A percentile compares a stretch with the other conserved stretches of the same genome.
Evolutionary conservation across 2,888 invertebrate species (phyloP).

Genomic region (Tethea ocularis): DNA sequence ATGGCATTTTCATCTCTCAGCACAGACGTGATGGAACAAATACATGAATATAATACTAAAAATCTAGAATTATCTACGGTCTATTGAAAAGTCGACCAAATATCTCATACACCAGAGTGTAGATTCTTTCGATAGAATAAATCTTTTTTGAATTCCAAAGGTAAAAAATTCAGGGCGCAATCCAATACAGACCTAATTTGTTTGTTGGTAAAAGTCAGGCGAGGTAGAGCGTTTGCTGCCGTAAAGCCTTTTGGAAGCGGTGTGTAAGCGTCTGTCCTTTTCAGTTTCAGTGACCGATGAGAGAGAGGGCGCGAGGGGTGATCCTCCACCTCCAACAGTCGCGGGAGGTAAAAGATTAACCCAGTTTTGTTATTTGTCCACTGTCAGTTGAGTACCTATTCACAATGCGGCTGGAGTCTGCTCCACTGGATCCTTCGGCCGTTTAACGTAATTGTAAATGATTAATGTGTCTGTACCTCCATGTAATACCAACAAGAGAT

Average conservation of each 20-base stretch:
- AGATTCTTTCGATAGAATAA: slow-evolving; percentile 61
- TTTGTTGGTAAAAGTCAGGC: slow-evolving; percentile 41
- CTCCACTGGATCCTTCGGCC: slow-evolving; percentile 72
- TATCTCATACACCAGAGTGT: slow-evolving; percentile 55
- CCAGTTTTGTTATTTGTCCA: slow-evolving; percentile 84
- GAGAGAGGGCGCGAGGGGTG: slow-evolving; percentile 67
- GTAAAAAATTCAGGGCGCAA: slow-evolving; percentile 60
- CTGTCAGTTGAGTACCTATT: slow-evolving; percentile 83
- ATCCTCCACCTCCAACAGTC: slow-evolving; percentile 66
- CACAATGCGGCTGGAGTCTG: slow-evolving; percentile 79
- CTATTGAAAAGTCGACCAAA: slow-evolving; percentile 62
- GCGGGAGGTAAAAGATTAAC: slow-evolving; percentile 83
- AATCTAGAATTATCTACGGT: slow-evolving; percentile 62
- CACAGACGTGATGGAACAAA: slow-evolving; percentile 79
- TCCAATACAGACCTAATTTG: slow-evolving; percentile 49
- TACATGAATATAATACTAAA: slow-evolving; percentile 80
- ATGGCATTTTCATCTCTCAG: slow-evolving; percentile 78
- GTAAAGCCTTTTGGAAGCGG: slow-evolving; percentile 56
- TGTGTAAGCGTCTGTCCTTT: slow-evolving; percentile 56
- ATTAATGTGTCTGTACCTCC: slow-evolving; percentile 76
- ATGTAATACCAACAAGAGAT: slow-evolving; percentile 71
- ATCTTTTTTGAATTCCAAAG: slow-evolving; percentile 78
- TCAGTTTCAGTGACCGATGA: slow-evolving; percentile 61
- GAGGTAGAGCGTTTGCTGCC: slow-evolving; percentile 27
- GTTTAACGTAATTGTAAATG: slow-evolving; percentile 83